phyloP scores from a whole-genome alignment of 2,797 vertebrate species.

The Sebastes steindachneri region DNA sequence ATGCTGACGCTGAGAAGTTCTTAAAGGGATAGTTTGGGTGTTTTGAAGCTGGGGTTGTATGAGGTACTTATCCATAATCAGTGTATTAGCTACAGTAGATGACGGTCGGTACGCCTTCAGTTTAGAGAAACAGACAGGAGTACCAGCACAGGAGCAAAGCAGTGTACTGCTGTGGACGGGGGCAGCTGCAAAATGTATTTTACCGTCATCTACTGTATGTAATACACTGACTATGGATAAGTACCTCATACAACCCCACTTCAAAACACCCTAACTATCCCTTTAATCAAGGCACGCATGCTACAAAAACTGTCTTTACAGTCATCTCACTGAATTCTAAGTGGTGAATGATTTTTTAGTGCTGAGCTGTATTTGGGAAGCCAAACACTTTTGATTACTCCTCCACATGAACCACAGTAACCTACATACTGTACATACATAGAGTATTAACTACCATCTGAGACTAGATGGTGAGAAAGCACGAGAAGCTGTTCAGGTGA shows the following conservation, averaged over 20 bases:
- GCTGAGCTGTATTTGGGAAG: slow-evolving; percentile 26
- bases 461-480: slow-evolving; percentile 28
- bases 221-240: neutral
- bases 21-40: too few relatives aligned
- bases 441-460: slow-evolving; percentile 27
- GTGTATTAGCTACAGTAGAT: too few relatives aligned
- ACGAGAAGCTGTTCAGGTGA: slow-evolving; percentile 14
- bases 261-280: neutral
- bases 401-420: neutral
- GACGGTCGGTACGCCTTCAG: too few relatives aligned
- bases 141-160: too few relatives aligned
- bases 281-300: neutral
- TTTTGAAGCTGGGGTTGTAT: too few relatives aligned
- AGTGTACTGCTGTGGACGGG: too few relatives aligned
- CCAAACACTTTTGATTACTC: slow-evolving; percentile 36
- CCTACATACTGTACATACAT: neutral
- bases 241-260: neutral
- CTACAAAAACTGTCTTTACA: neutral
- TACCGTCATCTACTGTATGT: too few relatives aligned
- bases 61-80: too few relatives aligned
- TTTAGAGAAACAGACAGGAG: too few relatives aligned
- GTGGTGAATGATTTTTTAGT: neutral
- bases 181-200: too few relatives aligned
- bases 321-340: neutral
- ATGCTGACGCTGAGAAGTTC: neutral